A percentile compares a stretch with the other conserved stretches of the same genome.
These are phyloP conservation scores for Henricia sp. DNA, from an alignment of 53 echinoderm and acorn worm species.

Conservation along the genomic window DNA sequence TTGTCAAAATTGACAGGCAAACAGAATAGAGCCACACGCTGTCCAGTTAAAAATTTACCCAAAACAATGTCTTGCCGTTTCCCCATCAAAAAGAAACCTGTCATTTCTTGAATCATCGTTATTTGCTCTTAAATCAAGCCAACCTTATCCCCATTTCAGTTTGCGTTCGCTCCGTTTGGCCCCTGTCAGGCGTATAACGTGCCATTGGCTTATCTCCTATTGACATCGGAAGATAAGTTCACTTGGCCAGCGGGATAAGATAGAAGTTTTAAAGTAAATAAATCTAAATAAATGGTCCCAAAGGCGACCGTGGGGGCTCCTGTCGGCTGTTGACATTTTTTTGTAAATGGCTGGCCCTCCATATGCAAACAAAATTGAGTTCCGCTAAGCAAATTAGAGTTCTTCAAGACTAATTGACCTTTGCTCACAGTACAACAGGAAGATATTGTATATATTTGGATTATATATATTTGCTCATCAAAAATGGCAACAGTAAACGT, in stretches of 20 bases:
- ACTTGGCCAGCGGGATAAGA: background rate
- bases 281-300: constrained; percentile 32
- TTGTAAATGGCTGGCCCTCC: background rate
- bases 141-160: background rate
- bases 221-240: constrained; percentile 22
- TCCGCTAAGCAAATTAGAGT: background rate
- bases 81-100: too few species aligned
- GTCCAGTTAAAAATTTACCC: too few species aligned
- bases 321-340: background rate
- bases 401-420: background rate
- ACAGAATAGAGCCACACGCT: too few species aligned
- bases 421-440: constrained; percentile 10
- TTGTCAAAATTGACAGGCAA: too few species aligned
- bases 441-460: too few species aligned
- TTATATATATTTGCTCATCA: too few species aligned
- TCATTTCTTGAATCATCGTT: background rate
- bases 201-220: background rate
- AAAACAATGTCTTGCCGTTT: too few species aligned
- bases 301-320: background rate
- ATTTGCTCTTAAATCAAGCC: constrained; percentile 16
- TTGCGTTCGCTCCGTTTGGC: background rate
- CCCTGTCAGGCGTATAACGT: background rate
- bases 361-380: background rate
- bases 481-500: too few species aligned
- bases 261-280: constrained; percentile 25